Base-by-base conservation (phyloP, 53 echinoderm and acorn worm genomes). In the Holothuria leucospilota region DNA sequence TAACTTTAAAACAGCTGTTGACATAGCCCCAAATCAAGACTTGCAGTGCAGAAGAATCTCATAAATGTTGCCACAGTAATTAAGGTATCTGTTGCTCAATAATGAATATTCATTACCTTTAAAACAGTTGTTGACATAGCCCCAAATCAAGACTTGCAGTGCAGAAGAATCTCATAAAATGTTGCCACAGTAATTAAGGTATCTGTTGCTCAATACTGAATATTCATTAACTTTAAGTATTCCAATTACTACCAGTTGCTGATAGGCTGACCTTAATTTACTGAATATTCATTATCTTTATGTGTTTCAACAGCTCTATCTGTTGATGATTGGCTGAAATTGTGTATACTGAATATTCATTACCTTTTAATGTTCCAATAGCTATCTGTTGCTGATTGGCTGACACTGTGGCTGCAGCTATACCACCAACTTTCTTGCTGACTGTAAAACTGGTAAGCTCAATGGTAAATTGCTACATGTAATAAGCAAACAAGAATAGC, bases 381-480 rank as follows among this genome's bases (percentile, higher is more conserved):
- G 96, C 96, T 40, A 95, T 26, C 62, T 89, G 79, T 51, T 91
- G 82, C 60, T 95, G 96, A 34, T 93, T 73, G 20, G 91, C 91
- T 4, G 93, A 91, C 41, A 93, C 78, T 2, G 83, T 89, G 38
- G 87, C 40, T 4, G 69, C 84, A 62, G 86, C 64, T 2, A 93
- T 85, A 15, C 96, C 96, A 34, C 71, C 71, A 11, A 87, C 88
- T 78, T 87, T 87, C 89, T 91, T 93, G 59, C 79, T 74, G 21
- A 95, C 18, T 29, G 51, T 14, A 15, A 95, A 79, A 38, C 81
- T 78, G 16, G 61, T 78, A 61, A 85, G 66, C 59, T 86, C 73
- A 8, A 86, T 67, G 46, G 69, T 77, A 59, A 95, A 85, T 21
- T 74, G 78, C 85, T 93, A 71, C 5, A 18, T 66, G 7, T 20